A percentile compares a stretch with the other conserved stretches of the same genome.
These are phyloP conservation scores for Scaptomyza caliginosa DNA, from an alignment of 2,888 invertebrate genomes.

Conservation along the genomic window DNA sequence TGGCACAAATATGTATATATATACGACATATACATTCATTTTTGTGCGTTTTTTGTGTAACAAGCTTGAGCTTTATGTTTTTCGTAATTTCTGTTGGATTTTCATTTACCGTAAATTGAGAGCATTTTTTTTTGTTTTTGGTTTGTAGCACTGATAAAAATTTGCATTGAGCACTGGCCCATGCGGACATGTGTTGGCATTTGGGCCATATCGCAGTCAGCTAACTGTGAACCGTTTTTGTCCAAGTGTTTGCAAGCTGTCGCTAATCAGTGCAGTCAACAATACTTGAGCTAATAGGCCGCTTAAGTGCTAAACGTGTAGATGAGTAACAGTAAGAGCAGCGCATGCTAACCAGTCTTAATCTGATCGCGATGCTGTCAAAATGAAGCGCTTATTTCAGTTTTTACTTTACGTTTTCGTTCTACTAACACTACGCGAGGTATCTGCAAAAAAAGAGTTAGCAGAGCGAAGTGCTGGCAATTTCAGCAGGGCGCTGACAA, in stretches of 20 bases:
- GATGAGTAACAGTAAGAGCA: background rate
- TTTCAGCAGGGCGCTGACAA: slow-evolving; percentile 33
- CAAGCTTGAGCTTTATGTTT: slow-evolving; percentile 11
- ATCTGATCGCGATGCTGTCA: slow-evolving; percentile 34
- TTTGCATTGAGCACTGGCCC: slow-evolving; percentile 49
- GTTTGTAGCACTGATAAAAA: slow-evolving; percentile 33
- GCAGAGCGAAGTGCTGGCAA: slow-evolving; percentile 26
- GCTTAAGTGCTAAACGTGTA: slow-evolving; percentile 12
- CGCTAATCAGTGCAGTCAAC: slow-evolving; percentile 68
- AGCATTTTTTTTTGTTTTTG: no score
- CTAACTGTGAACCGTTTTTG: slow-evolving; percentile 12
- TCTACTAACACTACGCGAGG: slow-evolving; percentile 8
- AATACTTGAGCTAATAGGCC: slow-evolving; percentile 48
- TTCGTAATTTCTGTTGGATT: slow-evolving; percentile 42
- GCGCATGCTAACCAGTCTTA: slow-evolving; percentile 29
- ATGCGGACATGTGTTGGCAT: slow-evolving; percentile 28
- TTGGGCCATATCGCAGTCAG: slow-evolving; percentile 6
- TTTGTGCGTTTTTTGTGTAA: background rate
- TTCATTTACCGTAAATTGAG: slow-evolving; percentile 12
- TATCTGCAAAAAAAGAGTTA: background rate
- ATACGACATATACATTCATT: background rate
- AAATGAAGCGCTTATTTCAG: slow-evolving; percentile 44
- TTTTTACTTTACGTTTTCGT: slow-evolving; percentile 4
- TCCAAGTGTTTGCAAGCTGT: slow-evolving; percentile 27
- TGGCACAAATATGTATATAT: slow-evolving; percentile 9